These are phyloP conservation scores for Anastrepha ludens DNA, from an alignment of 1,140 invertebrate species.

Conservation along the genomic window DNA sequence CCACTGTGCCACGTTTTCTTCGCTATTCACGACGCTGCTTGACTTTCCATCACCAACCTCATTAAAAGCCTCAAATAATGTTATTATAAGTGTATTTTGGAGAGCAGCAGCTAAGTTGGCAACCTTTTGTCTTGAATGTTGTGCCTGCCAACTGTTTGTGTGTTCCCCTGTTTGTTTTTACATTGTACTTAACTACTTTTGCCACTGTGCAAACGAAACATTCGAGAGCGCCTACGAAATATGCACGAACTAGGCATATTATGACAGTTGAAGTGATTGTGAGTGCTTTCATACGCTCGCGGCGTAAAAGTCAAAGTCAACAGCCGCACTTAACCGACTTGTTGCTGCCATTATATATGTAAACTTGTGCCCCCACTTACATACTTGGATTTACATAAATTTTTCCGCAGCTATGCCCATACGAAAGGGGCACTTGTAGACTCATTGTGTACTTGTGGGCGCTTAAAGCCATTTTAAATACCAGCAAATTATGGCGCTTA, in stretches of 20 bases:
- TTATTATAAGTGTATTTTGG: neutral
- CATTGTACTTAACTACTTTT: neutral
- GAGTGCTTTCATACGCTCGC: conserved; percentile 25
- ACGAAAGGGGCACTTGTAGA: neutral
- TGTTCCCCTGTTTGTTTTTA: neutral
- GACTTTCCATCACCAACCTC: neutral
- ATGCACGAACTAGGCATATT: conserved; percentile 36
- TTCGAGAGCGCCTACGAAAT: neutral
- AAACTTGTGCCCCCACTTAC: neutral
- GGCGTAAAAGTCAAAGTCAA: conserved; percentile 49
- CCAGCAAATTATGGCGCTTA: conserved; percentile 10
- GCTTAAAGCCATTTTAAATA: conserved; percentile 31
- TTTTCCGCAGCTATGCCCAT: neutral
- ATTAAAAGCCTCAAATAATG: neutral
- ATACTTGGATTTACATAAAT: neutral
- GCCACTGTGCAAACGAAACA: conserved; percentile 30
- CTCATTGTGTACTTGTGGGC: conserved; percentile 30
- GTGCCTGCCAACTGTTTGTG: neutral
- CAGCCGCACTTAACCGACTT: conserved; percentile 42
- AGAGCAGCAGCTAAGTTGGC: neutral
- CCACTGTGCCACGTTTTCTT: too few species aligned
- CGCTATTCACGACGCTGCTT: too few species aligned
- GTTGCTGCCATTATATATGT: conserved; percentile 20
- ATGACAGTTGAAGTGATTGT: conserved; percentile 50
- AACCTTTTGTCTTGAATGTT: neutral